Evolutionary conservation across 2,113 vertebrate genomes (phyloP), one percentile per base, ranked within the genome.

Genomic region (Scomber scombrus): DNA sequence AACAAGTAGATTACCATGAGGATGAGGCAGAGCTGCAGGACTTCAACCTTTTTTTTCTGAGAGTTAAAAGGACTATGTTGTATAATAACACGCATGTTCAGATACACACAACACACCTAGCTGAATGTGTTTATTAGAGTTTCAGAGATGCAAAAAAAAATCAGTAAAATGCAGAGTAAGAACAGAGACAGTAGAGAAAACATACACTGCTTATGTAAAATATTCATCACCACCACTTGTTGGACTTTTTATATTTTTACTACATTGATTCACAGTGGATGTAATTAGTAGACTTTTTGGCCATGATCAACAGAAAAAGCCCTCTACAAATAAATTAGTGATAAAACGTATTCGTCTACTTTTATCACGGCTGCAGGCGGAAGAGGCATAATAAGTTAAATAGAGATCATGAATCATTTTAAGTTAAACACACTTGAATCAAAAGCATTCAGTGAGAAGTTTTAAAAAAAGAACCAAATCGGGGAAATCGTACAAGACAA

Each of bases 91-190:
- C 56, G 40, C 26, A 49, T 34, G 29, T 61, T 64, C 26, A 63
- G 5, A 34, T 43, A 68, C 16, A 66, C 29, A 70, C 19, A 57
- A 46, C 62, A 34, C 34, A 80, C 49, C 43, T 47, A 63, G 67
- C 54, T 61, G 72, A 75, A 84, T 54, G 51, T 65, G 57, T 93
- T 90, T 89, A 89, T 86, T 88, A 80, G 79, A 84, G 80, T 81
- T 73, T 88, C 60, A 78, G 71, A 83, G 31, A 79, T 64, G 75
- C 47, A 70, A 80, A 77, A 81, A 26, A 26, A 26, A 26, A 67
- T 84, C 61, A 71, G 74, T 66, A 50, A 84, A 77, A 75, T 58
- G 52, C 45, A 56, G 52, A 81, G 21, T 26, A 3, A 26, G 23
- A 26, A 26, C 23, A 26, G 11, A 34, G 6, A 58, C 9, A 54